Conservation (phyloP, 2,797 vertebrate species). For the Pseudomugil tenellus region DNA sequence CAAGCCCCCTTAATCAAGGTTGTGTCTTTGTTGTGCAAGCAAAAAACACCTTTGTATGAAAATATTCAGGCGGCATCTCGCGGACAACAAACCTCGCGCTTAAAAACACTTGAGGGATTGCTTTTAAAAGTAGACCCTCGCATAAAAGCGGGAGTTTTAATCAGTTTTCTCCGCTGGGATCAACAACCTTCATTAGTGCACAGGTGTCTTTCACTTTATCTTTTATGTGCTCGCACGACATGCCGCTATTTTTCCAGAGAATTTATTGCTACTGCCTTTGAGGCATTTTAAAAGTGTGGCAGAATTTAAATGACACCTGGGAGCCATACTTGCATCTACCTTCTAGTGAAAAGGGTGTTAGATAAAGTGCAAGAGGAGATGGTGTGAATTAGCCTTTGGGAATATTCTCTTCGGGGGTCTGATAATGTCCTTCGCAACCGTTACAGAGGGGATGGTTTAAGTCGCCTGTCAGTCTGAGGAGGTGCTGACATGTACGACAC, state of each 20-base stretch:
- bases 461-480: constrained; percentile 42
- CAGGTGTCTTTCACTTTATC: constrained; percentile 21
- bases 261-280: constrained; percentile 11
- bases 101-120: constrained; percentile 32
- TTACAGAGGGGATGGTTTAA: constrained; percentile 42
- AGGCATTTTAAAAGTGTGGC: constrained; percentile 31
- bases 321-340: constrained; percentile 21
- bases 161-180: background rate
- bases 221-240: background rate
- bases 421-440: constrained; percentile 57
- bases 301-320: constrained; percentile 50
- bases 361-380: constrained; percentile 49
- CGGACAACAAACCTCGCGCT: constrained; percentile 10
- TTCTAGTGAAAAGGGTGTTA: constrained; percentile 32
- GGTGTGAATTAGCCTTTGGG: constrained; percentile 53
- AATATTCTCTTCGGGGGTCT: constrained; percentile 49
- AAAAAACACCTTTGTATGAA: constrained; percentile 45
- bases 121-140: constrained; percentile 3
- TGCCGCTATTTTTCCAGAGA: background rate
- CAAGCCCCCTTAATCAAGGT: constrained; percentile 41
- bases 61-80: constrained; percentile 8
- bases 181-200: constrained; percentile 20
- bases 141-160: constrained; percentile 16
- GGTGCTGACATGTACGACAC: constrained; percentile 42
- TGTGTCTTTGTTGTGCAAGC: constrained; percentile 37